These are phyloP conservation scores for Mionectes olivaceus DNA, from an alignment of 2,797 vertebrate genomes.

Conservation along the genomic window DNA sequence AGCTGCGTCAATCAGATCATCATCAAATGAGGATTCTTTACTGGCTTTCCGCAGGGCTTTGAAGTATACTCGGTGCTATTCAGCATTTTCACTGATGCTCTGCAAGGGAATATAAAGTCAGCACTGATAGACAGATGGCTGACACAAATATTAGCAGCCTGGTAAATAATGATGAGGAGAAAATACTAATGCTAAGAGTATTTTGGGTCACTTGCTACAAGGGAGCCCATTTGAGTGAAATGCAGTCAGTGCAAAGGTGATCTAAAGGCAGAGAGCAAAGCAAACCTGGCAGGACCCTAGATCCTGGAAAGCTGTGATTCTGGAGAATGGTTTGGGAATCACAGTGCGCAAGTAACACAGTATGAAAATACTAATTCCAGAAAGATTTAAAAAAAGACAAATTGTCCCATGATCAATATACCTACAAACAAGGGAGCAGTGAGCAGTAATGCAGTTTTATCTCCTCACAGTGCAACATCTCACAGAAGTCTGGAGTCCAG, in stretches of 20 bases:
- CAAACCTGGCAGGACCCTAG: neutral
- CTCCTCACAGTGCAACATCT: neutral
- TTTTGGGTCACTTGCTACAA: constrained; percentile 21
- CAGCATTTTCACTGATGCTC: constrained; percentile 55
- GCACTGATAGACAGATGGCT: constrained; percentile 62
- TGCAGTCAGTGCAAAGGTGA: neutral
- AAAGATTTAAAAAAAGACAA: neutral
- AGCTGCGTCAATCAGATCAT: constrained; percentile 68
- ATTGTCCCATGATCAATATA: neutral
- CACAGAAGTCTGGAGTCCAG: neutral
- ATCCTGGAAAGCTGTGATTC: neutral
- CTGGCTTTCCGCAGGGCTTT: constrained; percentile 54
- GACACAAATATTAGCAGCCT: constrained; percentile 67
- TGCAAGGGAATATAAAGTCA: constrained; percentile 60
- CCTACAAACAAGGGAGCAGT: neutral
- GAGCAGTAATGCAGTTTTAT: neutral
- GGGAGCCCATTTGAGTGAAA: neutral
- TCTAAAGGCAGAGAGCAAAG: neutral
- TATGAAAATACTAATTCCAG: neutral
- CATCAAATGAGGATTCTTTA: constrained; percentile 51
- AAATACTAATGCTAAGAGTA: constrained; percentile 25
- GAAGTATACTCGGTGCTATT: constrained; percentile 46
- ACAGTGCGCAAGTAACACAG: neutral
- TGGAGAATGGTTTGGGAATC: neutral
- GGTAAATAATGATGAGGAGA: constrained; percentile 34